phyloP scores from a whole-genome alignment of 2,113 vertebrate genomes.

The Chroicocephalus ridibundus region DNA sequence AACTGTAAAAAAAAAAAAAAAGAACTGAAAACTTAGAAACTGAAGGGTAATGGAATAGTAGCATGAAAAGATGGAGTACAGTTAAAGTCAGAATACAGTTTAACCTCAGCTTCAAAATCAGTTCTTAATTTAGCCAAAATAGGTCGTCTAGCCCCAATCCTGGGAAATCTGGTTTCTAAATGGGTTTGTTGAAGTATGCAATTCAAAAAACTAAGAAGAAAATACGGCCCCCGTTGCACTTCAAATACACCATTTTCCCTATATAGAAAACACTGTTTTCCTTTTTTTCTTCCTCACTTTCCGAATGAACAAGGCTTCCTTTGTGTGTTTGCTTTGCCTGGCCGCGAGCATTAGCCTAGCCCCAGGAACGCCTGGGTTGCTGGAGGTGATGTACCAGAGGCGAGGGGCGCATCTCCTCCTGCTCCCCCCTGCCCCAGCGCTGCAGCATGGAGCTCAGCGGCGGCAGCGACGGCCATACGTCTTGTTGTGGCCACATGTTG shows the following conservation, averaged over 20 bases:
- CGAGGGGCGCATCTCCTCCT: not conserved
- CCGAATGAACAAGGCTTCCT: not conserved
- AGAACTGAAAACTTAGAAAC: not conserved
- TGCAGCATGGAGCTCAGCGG: not conserved
- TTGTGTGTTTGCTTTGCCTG: not conserved
- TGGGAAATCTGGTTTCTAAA: not conserved
- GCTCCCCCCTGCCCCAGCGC: not conserved
- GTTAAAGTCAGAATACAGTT: not conserved
- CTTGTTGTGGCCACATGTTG: constrained; percentile 43
- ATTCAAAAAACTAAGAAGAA: not conserved
- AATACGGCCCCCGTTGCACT: not conserved
- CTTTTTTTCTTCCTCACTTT: not conserved
- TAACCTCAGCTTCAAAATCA: not conserved
- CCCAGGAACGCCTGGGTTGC: not conserved
- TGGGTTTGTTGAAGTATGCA: not conserved
- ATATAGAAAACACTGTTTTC: not conserved
- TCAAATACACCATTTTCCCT: not conserved
- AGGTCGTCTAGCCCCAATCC: too few relatives aligned
- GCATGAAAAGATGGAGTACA: not conserved
- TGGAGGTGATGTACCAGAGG: not conserved
- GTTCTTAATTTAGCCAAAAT: not conserved
- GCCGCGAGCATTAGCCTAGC: not conserved
- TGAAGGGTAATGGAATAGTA: not conserved
- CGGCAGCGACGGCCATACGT: not conserved
- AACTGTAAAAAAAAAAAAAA: not conserved